Evolutionary conservation across 2,888 invertebrate genomes (phyloP).

Genomic region (Amphiduros pacificus): DNA sequence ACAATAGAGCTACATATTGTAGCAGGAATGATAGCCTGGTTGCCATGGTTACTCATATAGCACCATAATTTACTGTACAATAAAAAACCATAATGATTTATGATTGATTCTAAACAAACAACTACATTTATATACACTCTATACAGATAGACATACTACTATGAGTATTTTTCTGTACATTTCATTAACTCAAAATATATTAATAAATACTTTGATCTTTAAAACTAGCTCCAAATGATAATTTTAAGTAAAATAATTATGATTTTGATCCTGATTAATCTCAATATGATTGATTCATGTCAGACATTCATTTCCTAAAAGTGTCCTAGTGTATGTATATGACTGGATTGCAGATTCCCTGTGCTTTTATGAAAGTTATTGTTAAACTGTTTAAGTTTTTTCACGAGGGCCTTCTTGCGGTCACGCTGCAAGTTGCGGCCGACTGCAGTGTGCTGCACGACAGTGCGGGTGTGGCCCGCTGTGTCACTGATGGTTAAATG

Average conservation of each 20-base stretch:
- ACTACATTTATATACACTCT: neutral
- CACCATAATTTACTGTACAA: no score
- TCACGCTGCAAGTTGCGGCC: conserved; percentile 20
- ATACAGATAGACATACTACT: neutral
- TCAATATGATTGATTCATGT: neutral
- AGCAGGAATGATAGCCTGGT: no score
- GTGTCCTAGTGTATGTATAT: conserved; percentile 29
- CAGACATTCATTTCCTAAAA: conserved; percentile 14
- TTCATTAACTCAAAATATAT: neutral
- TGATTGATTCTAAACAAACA: neutral
- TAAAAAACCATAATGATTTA: neutral
- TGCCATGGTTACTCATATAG: no score
- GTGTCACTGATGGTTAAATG: conserved; percentile 22
- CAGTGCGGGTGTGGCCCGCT: conserved; percentile 6
- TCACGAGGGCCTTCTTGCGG: conserved; percentile 26
- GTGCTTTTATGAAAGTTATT: conserved; percentile 40
- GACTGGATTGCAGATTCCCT: conserved; percentile 25
- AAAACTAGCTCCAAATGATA: no score
- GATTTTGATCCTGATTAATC: neutral
- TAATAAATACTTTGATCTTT: no score
- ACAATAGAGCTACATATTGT: no score
- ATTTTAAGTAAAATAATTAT: no score
- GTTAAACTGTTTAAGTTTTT: conserved; percentile 31
- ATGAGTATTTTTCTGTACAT: neutral
- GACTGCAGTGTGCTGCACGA: conserved; percentile 24